Evolutionary conservation across 2,888 invertebrate genomes (phyloP).

Genomic region (Scrobipalpa costella): DNA sequence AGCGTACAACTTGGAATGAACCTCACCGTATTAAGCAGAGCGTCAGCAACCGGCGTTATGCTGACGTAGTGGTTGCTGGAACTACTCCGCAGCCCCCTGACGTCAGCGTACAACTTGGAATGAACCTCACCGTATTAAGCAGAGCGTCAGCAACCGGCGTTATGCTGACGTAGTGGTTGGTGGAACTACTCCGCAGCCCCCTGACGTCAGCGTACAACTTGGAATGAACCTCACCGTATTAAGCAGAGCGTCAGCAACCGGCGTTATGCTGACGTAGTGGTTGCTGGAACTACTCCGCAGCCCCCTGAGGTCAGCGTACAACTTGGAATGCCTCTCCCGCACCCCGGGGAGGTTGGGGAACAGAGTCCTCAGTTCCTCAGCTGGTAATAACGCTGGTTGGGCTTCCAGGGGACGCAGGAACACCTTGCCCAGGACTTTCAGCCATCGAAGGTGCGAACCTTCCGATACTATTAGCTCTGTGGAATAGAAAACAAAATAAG

Average conservation of each 20-base stretch:
- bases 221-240: conserved; percentile 53
- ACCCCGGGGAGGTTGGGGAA: conserved; percentile 94
- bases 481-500: conserved; percentile 18
- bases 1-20: conserved; percentile 57
- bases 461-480: conserved; percentile 91
- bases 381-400: conserved; percentile 84
- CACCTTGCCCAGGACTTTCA: conserved; percentile 91
- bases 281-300: conserved; percentile 45
- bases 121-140: conserved; percentile 64
- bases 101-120: conserved; percentile 53
- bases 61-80: conserved; percentile 53
- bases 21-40: conserved; percentile 63
- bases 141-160: conserved; percentile 67
- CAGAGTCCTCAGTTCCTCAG: conserved; percentile 87
- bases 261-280: conserved; percentile 58
- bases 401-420: conserved; percentile 89
- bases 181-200: conserved; percentile 45
- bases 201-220: conserved; percentile 59
- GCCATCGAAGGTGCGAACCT: conserved; percentile 92
- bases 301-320: conserved; percentile 60
- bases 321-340: conserved; percentile 71
- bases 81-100: conserved; percentile 49
- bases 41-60: conserved; percentile 64
- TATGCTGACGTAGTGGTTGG: conserved; percentile 54
- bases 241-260: conserved; percentile 68